Base-by-base conservation (phyloP, 2,888 invertebrate genomes). In the Brassicogethes aeneus region DNA sequence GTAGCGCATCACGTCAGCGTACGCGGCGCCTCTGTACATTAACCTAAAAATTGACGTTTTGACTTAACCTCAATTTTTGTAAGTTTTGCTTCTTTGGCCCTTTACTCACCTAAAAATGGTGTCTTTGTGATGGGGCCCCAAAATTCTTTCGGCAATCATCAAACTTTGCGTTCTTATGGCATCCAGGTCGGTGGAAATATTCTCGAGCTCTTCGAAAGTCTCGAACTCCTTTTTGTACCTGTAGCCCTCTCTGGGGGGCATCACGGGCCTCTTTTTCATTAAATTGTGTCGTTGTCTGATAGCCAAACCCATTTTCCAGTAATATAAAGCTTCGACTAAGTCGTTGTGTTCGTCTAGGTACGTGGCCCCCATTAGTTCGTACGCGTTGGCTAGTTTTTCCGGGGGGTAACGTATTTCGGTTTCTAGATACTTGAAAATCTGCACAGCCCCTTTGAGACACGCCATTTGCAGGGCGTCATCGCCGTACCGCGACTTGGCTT, bases 401-500 rank as follows among this genome's bases (percentile, higher is more conserved):
- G 76, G 69, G 15, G 74, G 56, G 66, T 86, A 90, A 36, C 64
- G 61, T 48, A 79, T 73, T 51, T 72, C 72, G 37, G 72, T 70
- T 54, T 80, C 75, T 39, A 92, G 72, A 66, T 84, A 79, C 46
- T 80, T 76, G 57, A 85, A 82, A 53, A 84, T 79, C 47, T 77
- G 77, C 46, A 75, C 75, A 1, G 85, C 83, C 37, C 85, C 86
- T 64, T 85, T 86, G 7, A 91, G 71, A 60, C 87, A 86, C 12
- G 91, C 89, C 17, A 87, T 88, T 60, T 88, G 87, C 54, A 93
- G 69, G 17, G 92, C 91, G 70, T 92, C 91, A 68, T 92, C 92
- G 15, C 89, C 87, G 59, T 85, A 83, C 52, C 86, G 76, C 52
- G 88, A 87, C 47, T 74, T 74, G 15, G 84, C 76, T 61, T 73